Conservation (phyloP, 2,888 invertebrate genomes). For the Rhingia rostrata region DNA sequence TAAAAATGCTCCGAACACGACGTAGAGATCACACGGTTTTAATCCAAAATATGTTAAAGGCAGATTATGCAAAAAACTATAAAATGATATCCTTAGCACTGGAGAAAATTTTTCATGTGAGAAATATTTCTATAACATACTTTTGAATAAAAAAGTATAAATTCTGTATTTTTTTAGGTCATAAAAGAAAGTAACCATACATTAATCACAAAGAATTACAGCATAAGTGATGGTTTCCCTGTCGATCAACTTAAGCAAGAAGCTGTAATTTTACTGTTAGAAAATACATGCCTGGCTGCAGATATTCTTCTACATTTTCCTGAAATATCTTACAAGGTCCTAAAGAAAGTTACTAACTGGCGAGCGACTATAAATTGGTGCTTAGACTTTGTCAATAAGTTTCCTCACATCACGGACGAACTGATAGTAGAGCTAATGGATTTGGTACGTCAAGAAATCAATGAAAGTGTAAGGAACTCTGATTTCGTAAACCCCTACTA, state of each 20-base stretch:
- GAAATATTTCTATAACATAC: background rate
- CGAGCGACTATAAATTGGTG: slow-evolving; percentile 75
- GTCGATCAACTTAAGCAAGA: slow-evolving; percentile 64
- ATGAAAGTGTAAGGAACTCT: slow-evolving; percentile 64
- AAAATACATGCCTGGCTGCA: slow-evolving; percentile 75
- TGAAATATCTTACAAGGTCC: slow-evolving; percentile 74
- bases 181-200: slow-evolving; percentile 74
- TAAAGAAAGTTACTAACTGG: slow-evolving; percentile 71
- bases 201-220: slow-evolving; percentile 59
- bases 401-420: slow-evolving; percentile 75
- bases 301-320: slow-evolving; percentile 76
- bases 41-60: slow-evolving; percentile 71
- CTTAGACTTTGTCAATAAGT: slow-evolving; percentile 70
- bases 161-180: slow-evolving; percentile 58
- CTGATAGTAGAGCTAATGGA: slow-evolving; percentile 71
- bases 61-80: slow-evolving; percentile 75
- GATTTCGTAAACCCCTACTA: slow-evolving; percentile 65
- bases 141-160: slow-evolving; percentile 28
- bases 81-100: slow-evolving; percentile 75
- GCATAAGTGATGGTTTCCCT: slow-evolving; percentile 68
- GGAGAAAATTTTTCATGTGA: slow-evolving; percentile 75
- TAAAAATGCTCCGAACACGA: slow-evolving; percentile 70
- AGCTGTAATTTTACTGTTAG: slow-evolving; percentile 69
- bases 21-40: slow-evolving; percentile 74
- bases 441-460: slow-evolving; percentile 75